These are phyloP conservation scores for Lamproptera curius DNA, from an alignment of 2,888 invertebrate genomes.

Conservation along the genomic window DNA sequence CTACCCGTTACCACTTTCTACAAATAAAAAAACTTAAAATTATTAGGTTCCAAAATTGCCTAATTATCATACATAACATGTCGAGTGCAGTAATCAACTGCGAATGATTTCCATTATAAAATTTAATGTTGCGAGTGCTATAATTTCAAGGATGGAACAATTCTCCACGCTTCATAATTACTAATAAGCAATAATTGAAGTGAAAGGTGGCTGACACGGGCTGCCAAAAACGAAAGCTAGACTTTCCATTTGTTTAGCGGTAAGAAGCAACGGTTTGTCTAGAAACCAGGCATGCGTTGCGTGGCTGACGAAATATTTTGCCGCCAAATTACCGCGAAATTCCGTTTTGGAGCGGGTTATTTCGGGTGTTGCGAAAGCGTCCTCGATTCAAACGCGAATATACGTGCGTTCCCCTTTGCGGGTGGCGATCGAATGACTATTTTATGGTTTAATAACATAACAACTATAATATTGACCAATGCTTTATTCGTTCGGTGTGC, in stretches of 20 bases:
- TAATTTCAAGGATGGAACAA: too few species aligned
- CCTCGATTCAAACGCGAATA: conserved; percentile 3
- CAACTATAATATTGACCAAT: too few species aligned
- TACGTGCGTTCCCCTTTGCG: neutral
- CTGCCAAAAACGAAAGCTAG: conserved; percentile 36
- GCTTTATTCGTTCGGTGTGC: too few species aligned
- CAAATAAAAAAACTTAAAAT: too few species aligned
- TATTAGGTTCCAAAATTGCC: too few species aligned
- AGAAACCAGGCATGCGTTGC: conserved; percentile 4
- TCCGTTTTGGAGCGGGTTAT: conserved; percentile 2
- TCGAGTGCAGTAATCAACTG: too few species aligned
- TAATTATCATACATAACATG: too few species aligned
- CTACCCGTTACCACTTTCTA: too few species aligned
- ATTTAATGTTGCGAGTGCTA: too few species aligned
- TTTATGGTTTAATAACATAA: neutral
- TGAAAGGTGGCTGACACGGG: conserved; percentile 49
- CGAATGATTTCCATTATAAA: too few species aligned
- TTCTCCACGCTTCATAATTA: neutral
- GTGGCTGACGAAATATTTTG: conserved; percentile 12
- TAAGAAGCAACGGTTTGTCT: conserved; percentile 11
- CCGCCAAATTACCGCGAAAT: neutral
- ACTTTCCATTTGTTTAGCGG: conserved; percentile 20
- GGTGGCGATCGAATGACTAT: conserved; percentile 5
- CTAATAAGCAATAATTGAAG: conserved; percentile 40
- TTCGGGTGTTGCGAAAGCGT: conserved; percentile 10